These are phyloP conservation scores for Lamprotornis superbus DNA, from an alignment of 2,113 vertebrate species.

Conservation along the genomic window DNA sequence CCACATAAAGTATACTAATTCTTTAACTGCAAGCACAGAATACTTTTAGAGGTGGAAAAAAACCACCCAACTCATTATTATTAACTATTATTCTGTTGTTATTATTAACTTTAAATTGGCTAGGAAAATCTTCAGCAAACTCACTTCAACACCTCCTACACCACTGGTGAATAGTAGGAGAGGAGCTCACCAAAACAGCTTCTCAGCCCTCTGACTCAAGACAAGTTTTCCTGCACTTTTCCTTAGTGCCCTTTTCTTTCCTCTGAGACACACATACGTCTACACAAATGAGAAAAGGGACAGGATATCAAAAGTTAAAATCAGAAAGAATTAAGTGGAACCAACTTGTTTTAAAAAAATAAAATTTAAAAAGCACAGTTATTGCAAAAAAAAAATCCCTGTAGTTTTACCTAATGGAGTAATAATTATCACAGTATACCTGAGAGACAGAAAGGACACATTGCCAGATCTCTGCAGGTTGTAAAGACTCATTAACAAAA, in stretches of 20 bases:
- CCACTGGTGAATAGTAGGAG: not conserved
- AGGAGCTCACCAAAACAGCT: not conserved
- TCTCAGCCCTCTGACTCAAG: not conserved
- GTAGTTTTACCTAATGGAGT: not conserved
- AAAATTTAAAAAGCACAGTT: not conserved
- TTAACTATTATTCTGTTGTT: not conserved
- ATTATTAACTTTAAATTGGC: not conserved
- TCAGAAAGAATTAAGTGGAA: not conserved
- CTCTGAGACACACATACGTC: not conserved
- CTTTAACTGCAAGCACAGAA: not conserved
- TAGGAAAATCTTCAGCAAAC: not conserved
- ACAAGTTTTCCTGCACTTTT: not conserved
- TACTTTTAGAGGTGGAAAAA: not conserved
- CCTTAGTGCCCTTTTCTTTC: not conserved
- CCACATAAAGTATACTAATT: not conserved
- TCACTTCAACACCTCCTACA: not conserved
- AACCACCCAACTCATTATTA: not conserved
- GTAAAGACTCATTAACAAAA: conserved; percentile 38
- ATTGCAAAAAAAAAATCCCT: not conserved
- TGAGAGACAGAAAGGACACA: not conserved
- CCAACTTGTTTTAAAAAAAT: not conserved
- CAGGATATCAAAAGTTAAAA: not conserved
- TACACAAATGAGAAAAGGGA: not conserved
- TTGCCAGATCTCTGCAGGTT: conserved; percentile 21
- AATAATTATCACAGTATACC: not conserved